Base-by-base conservation (phyloP, 2,888 invertebrate genomes). In the Athetis lepigone region DNA sequence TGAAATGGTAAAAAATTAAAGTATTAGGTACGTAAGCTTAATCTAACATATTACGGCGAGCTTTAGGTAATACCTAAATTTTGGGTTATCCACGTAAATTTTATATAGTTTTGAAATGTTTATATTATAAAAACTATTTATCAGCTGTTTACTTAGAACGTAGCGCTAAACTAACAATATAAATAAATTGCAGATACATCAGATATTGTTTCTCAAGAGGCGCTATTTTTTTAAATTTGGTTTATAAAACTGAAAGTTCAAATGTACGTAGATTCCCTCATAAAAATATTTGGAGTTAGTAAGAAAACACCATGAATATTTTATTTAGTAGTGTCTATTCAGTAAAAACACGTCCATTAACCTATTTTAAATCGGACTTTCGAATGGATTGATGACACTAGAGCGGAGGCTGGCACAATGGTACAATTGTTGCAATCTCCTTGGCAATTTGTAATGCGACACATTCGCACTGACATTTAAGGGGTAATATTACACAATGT, bases 301-400 rank as follows among this genome's bases (percentile, higher is more conserved):
- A 80, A 78, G 80, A 82, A 84, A 84, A 83, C 76, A 79, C 74
- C 76, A 80, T 82, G 82, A 83, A 83, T 85, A 84, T 85, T 86
- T 85, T 85, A 87, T 89, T 85, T 81, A 82, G 78, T 76, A 83
- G 83, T 85, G 85, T 79, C 84, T 87, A 84, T 88, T 89, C 84
- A 81, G 85, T 86, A 88, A 90, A 91, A 90, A 89, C 87, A 85
- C 74, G 79, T 80, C 83, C 88, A 87, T 91, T 92, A 92, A 89
- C 92, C 92, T 88, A 93, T 90, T 92, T 92, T 90, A 90, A 90
- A 92, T 92, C 86, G 89, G 86, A 89, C 87, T 92, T 91, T 88
- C 85, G 84, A 87, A 91, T 85, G 87, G 87, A 89, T 86, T 85
- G 87, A 88, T 91, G 91, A 90, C 88, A 88, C 84, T 86, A 88